Base-by-base conservation (phyloP, 2,113 vertebrate species). In the Gymnocephalus cernua region DNA sequence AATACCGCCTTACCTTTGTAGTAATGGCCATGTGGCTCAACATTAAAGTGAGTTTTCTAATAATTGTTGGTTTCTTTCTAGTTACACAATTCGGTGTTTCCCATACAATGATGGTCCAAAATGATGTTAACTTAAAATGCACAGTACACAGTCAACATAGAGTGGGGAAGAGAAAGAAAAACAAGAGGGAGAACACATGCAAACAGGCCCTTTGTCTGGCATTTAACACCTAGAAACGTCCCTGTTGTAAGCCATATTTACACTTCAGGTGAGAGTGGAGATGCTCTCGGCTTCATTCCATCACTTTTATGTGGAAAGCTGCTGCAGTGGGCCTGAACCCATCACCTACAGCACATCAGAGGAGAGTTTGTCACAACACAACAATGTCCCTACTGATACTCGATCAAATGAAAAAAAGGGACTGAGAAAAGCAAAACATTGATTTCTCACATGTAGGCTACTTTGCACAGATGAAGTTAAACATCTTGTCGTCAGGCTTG, bases 401-500 rank as follows among this genome's bases (percentile, higher is more conserved):
- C 6, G 0, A 21, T 2, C 16, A 50, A 12, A 48, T 35, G 1
- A n/a, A 38, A 64, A 15, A 14, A 13, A 57, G 21, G 14, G 18
- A 1, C 21, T 27, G 32, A 16, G 21, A 53, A 23, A 13, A 27
- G 19, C 29, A 38, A 47, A 35, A 32, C 44, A 61, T 8, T 48
- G 25, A 72, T 12, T 13, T 41, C 14, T 41, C n/a, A 32, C 32
- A 32, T 32, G 32, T 32, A 5, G 38, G 38, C 64, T 53, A 64
- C 23, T 56, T 57, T 57, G 29, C 25, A 13, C 86, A 84, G 38
- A 87, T 59, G 58, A 87, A 87, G 56, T 81, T 48, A 48, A 32
- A 61, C 14, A 0, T 7, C 0, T 25, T 1, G 27, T 9, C 0
- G 8, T n/a, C 15, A 25, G 5, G 25, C 27, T 41, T 74, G 5